These are phyloP conservation scores for Azorinus chamasolen DNA, from an alignment of 2,888 invertebrate genomes.

Conservation along the genomic window DNA sequence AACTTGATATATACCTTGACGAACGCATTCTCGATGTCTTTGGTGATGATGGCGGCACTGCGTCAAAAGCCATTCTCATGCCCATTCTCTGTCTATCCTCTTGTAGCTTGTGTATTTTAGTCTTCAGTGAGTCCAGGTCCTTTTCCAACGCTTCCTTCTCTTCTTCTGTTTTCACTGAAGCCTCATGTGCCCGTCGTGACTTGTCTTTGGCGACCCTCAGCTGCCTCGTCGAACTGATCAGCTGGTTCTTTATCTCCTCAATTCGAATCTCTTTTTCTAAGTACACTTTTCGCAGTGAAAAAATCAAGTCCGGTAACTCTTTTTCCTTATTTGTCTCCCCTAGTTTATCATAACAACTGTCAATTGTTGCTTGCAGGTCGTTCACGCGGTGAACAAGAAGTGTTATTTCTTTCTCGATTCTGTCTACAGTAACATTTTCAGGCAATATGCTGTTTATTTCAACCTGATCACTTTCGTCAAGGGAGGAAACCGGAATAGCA, in stretches of 20 bases:
- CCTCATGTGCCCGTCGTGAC: conserved; percentile 30
- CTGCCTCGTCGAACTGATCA: conserved; percentile 18
- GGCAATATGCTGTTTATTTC: conserved; percentile 47
- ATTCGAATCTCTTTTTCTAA: conserved; percentile 55
- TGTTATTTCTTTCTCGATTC: conserved; percentile 54
- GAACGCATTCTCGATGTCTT: conserved; percentile 22
- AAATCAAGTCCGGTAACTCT: conserved; percentile 57
- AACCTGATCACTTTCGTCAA: conserved; percentile 64
- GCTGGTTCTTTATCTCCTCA: conserved; percentile 56
- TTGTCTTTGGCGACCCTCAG: conserved; percentile 38
- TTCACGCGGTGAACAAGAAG: conserved; percentile 47
- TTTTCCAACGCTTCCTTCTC: conserved; percentile 50
- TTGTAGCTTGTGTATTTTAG: conserved; percentile 55
- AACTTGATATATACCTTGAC: conserved; percentile 27
- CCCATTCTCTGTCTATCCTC: conserved; percentile 62
- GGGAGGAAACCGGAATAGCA: conserved; percentile 43
- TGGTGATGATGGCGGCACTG: conserved; percentile 19
- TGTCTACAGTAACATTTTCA: conserved; percentile 60
- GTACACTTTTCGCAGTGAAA: conserved; percentile 36
- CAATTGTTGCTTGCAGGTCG: conserved; percentile 51
- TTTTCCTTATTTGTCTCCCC: conserved; percentile 54
- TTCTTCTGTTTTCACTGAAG: conserved; percentile 30
- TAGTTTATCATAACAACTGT: conserved; percentile 60
- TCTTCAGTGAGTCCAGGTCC: conserved; percentile 45
- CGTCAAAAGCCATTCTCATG: conserved; percentile 58